phyloP scores from a whole-genome alignment of 2,797 vertebrate genomes.

The Phaenicophaeus curvirostris region DNA sequence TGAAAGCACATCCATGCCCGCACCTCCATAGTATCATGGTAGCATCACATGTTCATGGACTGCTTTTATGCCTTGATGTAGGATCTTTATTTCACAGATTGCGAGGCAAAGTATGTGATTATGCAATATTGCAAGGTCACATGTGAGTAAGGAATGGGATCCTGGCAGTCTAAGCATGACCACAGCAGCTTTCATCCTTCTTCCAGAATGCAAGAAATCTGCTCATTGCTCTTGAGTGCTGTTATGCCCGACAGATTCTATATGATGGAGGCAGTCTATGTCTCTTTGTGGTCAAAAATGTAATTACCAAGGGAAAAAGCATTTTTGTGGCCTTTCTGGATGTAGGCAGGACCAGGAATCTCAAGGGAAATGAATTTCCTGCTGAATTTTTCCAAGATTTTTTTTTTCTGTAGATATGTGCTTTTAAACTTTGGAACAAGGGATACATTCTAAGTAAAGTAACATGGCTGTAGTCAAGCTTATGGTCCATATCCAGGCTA shows the following conservation, averaged over 20 bases:
- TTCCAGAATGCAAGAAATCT: neutral
- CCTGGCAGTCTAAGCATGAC: neutral
- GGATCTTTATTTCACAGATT: neutral
- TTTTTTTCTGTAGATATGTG: neutral
- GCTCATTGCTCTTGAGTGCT: neutral
- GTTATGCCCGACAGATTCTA: neutral
- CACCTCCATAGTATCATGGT: neutral
- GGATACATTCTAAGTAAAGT: neutral
- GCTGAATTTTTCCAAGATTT: neutral
- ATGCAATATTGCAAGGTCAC: neutral
- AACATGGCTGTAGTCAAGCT: neutral
- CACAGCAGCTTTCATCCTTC: conserved; percentile 9
- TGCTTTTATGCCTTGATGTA: neutral
- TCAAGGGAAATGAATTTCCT: neutral
- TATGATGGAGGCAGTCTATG: neutral
- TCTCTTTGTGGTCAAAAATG: neutral
- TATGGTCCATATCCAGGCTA: neutral
- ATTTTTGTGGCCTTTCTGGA: neutral
- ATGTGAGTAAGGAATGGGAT: neutral
- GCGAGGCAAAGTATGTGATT: neutral
- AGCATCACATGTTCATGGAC: neutral
- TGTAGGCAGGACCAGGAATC: neutral
- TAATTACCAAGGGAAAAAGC: neutral
- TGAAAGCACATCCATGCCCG: neutral
- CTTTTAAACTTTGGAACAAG: conserved; percentile 12